These are phyloP conservation scores for Tolypeutes matacus DNA, from an alignment of 2,797 vertebrate genomes.

Conservation along the genomic window DNA sequence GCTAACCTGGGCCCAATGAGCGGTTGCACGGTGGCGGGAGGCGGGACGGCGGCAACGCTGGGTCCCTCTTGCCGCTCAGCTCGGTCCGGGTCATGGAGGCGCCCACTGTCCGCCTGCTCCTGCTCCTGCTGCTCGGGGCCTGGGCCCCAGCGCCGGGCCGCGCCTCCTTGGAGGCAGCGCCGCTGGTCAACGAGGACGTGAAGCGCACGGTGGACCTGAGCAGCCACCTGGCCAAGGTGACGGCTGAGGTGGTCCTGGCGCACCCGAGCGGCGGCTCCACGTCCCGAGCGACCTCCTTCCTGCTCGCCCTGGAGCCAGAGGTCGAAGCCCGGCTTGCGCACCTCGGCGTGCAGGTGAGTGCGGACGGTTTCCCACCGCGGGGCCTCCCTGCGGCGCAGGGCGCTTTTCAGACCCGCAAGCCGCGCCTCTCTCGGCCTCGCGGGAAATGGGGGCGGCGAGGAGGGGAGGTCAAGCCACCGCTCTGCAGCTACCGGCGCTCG, in stretches of 20 bases:
- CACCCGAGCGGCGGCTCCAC: slow-evolving; percentile 90
- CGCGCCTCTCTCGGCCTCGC: neutral
- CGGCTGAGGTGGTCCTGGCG: slow-evolving; percentile 92
- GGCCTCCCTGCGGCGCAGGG: neutral
- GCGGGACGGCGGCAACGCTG: neutral
- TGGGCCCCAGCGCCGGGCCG: slow-evolving; percentile 77
- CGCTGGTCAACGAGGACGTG: slow-evolving; percentile 94
- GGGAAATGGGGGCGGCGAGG: neutral
- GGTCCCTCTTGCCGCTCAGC: neutral
- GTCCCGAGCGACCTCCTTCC: slow-evolving; percentile 89
- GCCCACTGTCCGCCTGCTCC: slow-evolving; percentile 67
- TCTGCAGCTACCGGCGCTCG: too few relatives aligned
- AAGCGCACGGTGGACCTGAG: slow-evolving; percentile 95
- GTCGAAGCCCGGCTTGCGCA: slow-evolving; percentile 93
- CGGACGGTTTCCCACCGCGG: fast-evolving
- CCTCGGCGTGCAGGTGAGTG: slow-evolving; percentile 94
- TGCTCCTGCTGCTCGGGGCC: slow-evolving; percentile 82
- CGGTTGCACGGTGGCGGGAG: slow-evolving; percentile 74
- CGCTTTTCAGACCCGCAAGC: too few relatives aligned
- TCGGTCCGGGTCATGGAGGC: slow-evolving; percentile 86
- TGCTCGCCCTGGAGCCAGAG: slow-evolving; percentile 93
- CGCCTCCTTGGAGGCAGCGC: slow-evolving; percentile 73
- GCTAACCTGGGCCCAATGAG: slow-evolving; percentile 50
- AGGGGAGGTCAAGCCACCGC: neutral
- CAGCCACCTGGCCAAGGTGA: slow-evolving; percentile 96